Conservation (phyloP, 2,113 vertebrate species). For the Bubo blakistoni region DNA sequence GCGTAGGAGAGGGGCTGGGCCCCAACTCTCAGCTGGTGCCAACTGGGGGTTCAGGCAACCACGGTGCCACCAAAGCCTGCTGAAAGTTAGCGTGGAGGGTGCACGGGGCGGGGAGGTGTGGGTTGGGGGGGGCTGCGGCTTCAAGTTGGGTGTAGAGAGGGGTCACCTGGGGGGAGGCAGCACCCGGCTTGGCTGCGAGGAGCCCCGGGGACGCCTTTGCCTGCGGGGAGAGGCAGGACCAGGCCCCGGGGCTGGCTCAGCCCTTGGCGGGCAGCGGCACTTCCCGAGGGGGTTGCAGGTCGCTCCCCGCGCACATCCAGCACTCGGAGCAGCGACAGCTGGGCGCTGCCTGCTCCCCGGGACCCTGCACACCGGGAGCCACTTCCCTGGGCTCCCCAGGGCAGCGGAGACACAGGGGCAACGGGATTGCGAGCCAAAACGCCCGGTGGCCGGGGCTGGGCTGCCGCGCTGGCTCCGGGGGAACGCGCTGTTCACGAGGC, state of each 20-base stretch:
- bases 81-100: background rate
- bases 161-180: background rate
- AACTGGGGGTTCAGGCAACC: background rate
- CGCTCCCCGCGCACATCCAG: too few relatives aligned
- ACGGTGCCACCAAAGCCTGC: background rate
- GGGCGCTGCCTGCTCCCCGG: too few relatives aligned
- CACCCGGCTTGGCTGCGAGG: background rate
- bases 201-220: too few relatives aligned
- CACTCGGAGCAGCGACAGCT: too few relatives aligned
- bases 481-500: fast-evolving
- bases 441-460: background rate
- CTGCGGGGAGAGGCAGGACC: background rate
- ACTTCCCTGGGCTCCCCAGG: fast-evolving
- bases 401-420: background rate
- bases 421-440: fast-evolving
- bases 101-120: fast-evolving
- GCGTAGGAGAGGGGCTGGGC: background rate
- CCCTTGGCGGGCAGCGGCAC: background rate
- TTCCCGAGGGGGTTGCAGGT: too few relatives aligned
- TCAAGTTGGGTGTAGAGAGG: background rate
- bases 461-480: background rate
- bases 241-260: background rate
- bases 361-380: too few relatives aligned
- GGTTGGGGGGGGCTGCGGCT: background rate
- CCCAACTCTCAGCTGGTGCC: too few relatives aligned